Evolutionary conservation across 2,888 invertebrate species (phyloP), one percentile per base, ranked within the genome.

Genomic region (Tiphia femorata): DNA sequence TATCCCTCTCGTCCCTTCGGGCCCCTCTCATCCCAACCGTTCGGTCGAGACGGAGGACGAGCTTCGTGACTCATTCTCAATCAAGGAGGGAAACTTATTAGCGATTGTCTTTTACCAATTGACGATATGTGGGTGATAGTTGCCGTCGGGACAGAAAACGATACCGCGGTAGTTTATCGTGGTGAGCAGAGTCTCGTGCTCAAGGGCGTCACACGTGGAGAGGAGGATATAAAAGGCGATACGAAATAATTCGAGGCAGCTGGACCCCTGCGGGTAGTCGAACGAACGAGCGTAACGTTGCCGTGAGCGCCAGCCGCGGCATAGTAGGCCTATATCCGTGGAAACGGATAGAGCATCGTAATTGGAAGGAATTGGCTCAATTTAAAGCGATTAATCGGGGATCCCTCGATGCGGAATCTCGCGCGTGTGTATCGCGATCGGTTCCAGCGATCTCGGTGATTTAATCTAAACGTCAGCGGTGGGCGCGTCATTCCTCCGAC

Each of bases 101-200:
- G 72, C 76, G 75, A 80, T 82, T 77, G 81, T 79, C 78, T 77
- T n/a, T 78, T 75, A 76, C 73, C 78, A 81, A 80, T 81, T 81
- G 78, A 74, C 54, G 53, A 67, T 51, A 72, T 78, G 76, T 73
- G 78, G 78, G 76, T 73, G 78, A 77, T 76, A 69, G 65, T 64
- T 77, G 74, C 74, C 72, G 56, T 27, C 17, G 27, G 35, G 40
- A 25, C 19, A 43, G 57, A 47, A 49, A 58, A 43, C 55, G 61
- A 70, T 64, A 71, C 35, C n/a, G n/a, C n/a, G n/a, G n/a, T n/a
- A n/a, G n/a, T n/a, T n/a, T n/a, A n/a, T n/a, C n/a, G n/a, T n/a
- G n/a, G n/a, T 58, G 67, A 52, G 58, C 41, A 47, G 50, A 44
- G 46, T 47, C 37, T 55, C 43, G 38, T 41, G 35, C 19, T 33